Percentiles rank a stretch among this genome's conserved stretches.
Conservation (phyloP, 1,140 invertebrate species). For the Pachypeltis micranthus region DNA sequence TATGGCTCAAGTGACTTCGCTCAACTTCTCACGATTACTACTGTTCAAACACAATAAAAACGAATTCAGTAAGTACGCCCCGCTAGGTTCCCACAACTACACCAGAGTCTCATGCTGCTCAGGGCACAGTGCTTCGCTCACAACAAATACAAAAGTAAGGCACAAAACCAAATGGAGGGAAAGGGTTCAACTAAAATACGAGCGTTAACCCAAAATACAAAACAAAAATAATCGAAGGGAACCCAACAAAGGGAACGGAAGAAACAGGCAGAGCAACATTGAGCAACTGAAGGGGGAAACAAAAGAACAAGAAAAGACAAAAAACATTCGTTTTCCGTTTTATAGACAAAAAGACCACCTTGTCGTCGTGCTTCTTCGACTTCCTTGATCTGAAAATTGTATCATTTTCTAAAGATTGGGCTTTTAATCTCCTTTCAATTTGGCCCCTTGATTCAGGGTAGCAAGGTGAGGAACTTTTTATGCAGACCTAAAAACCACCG, state of each 20-base stretch:
- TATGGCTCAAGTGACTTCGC: too few species aligned
- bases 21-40: too few species aligned
- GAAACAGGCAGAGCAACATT: neutral
- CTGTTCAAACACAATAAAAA: too few species aligned
- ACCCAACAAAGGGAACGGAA: neutral
- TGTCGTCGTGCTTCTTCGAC: constrained; percentile 33
- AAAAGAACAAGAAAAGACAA: constrained; percentile 15
- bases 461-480: constrained; percentile 30
- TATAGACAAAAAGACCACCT: constrained; percentile 1
- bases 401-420: constrained; percentile 22
- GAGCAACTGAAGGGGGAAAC: too few species aligned
- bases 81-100: too few species aligned
- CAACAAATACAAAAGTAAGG: too few species aligned
- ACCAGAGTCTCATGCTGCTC: too few species aligned
- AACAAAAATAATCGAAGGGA: neutral
- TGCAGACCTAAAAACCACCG: constrained; percentile 28
- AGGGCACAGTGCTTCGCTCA: too few species aligned
- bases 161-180: too few species aligned
- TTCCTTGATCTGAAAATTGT: constrained; percentile 30
- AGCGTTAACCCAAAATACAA: neutral
- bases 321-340: constrained; percentile 1
- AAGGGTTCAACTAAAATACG: too few species aligned
- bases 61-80: too few species aligned
- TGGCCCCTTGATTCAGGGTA: constrained; percentile 27
- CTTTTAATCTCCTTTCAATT: constrained; percentile 27